Conservation (phyloP, 2,888 invertebrate genomes). For the Lepas anatifera region DNA sequence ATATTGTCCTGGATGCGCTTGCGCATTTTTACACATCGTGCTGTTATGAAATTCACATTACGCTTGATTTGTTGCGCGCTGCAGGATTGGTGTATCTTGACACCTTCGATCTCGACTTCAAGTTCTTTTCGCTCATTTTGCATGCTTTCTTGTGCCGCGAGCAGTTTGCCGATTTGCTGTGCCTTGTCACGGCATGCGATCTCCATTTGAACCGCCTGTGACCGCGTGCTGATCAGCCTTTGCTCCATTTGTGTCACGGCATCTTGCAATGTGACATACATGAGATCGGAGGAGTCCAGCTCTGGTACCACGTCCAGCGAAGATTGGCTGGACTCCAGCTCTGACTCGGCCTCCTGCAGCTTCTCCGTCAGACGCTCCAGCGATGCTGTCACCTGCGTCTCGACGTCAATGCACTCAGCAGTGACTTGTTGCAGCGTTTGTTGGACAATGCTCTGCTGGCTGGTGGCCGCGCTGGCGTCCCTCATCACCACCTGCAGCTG, state of each 20-base stretch:
- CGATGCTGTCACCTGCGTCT: neutral
- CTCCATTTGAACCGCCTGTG: neutral
- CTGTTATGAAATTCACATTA: neutral
- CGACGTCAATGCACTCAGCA: neutral
- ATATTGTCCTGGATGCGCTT: neutral
- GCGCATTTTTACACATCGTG: neutral
- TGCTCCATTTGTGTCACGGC: neutral
- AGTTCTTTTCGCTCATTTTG: neutral
- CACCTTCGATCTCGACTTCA: neutral
- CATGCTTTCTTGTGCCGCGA: neutral
- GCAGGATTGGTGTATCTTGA: neutral
- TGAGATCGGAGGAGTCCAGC: neutral
- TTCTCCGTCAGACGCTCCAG: neutral
- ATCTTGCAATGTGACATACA: neutral
- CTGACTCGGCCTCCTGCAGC: neutral
- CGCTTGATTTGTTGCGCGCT: neutral
- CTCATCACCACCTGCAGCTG: neutral
- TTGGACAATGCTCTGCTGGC: neutral
- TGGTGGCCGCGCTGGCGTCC: neutral
- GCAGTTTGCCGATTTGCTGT: neutral
- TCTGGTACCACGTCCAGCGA: neutral
- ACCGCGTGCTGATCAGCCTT: neutral
- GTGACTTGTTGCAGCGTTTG: neutral
- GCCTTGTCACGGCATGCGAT: neutral
- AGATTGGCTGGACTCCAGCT: no score